Conservation (phyloP, 1,140 invertebrate genomes). For the Calosoma granatense region DNA sequence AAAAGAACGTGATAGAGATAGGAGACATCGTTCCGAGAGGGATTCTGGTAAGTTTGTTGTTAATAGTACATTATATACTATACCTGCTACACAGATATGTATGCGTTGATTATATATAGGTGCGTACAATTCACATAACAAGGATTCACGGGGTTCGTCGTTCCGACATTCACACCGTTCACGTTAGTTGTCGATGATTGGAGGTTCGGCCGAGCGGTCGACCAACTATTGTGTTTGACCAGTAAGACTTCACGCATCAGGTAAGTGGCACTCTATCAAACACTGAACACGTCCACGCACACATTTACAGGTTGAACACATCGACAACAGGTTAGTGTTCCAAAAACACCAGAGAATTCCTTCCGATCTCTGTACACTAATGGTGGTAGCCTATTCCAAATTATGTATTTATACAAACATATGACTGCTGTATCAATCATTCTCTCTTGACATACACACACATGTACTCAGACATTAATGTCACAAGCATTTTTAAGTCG, state of each 20-base stretch:
- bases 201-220: neutral
- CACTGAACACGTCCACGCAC: neutral
- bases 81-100: too few species aligned
- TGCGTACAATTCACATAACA: too few species aligned
- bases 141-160: slow-evolving; percentile 9
- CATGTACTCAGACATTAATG: too few species aligned
- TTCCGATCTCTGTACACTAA: too few species aligned
- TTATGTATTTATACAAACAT: too few species aligned
- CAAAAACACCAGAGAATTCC: neutral
- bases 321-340: slow-evolving; percentile 1
- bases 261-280: slow-evolving; percentile 28
- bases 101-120: too few species aligned
- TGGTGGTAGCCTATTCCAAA: too few species aligned
- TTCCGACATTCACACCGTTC: slow-evolving; percentile 15
- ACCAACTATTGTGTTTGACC: slow-evolving; percentile 15
- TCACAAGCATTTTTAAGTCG: too few species aligned
- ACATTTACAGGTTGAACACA: neutral
- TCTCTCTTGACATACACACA: too few species aligned
- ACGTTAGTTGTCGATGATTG: neutral
- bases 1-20: slow-evolving; percentile 26
- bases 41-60: slow-evolving; percentile 21
- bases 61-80: too few species aligned
- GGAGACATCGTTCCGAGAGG: slow-evolving; percentile 28
- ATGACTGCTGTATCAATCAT: too few species aligned
- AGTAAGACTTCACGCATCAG: slow-evolving; percentile 26